phyloP scores from a whole-genome alignment of 2,888 invertebrate species.

The Agrilus cyanescens region DNA sequence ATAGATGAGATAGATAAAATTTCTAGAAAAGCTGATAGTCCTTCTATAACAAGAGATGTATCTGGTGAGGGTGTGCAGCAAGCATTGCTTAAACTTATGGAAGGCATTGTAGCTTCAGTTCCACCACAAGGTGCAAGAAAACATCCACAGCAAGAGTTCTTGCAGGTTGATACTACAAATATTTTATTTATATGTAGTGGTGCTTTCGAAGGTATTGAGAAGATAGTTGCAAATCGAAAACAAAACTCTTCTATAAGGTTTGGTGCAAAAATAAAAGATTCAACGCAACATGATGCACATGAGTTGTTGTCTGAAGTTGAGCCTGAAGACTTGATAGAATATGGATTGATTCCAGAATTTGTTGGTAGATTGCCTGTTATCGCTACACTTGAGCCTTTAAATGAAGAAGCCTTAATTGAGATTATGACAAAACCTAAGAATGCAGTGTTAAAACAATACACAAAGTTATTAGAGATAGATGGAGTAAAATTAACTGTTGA shows the following conservation, averaged over 20 bases:
- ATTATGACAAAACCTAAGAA: no score
- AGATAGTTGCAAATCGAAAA: neutral
- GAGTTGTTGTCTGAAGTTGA: no score
- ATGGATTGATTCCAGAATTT: no score
- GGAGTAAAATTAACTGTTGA: no score
- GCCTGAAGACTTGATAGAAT: no score
- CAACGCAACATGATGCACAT: constrained; percentile 36
- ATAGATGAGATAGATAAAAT: constrained; percentile 6
- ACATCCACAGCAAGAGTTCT: neutral
- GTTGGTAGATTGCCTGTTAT: no score
- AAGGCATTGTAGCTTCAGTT: neutral
- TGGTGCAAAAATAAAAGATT: neutral
- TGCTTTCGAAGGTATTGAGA: neutral
- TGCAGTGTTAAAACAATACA: no score
- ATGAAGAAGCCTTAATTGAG: no score
- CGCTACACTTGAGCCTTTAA: no score
- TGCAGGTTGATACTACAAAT: constrained; percentile 1
- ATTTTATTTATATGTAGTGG: neutral
- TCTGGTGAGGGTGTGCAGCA: constrained; percentile 5
- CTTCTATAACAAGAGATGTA: constrained; percentile 3
- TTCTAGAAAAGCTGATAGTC: neutral
- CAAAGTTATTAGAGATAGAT: no score
- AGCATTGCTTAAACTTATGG: constrained; percentile 4
- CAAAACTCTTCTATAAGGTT: neutral
- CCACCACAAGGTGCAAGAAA: neutral